Percentiles rank a stretch among this genome's conserved stretches.
Evolutionary conservation across 1,140 invertebrate genomes (phyloP).

Genomic region (Apis dorsata): DNA sequence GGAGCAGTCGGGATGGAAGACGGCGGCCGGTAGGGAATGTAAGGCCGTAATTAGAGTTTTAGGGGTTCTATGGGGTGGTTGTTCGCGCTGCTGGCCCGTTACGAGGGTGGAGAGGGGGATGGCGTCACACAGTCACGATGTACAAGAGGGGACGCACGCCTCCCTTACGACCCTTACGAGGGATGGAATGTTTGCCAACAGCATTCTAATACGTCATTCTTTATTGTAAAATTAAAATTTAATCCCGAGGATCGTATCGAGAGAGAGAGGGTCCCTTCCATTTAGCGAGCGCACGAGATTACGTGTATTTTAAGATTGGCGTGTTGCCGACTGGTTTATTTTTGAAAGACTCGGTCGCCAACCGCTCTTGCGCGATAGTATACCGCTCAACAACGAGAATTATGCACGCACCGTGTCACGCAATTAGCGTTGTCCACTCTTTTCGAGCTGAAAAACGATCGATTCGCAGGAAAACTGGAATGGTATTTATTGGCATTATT

Average conservation of each 20-base stretch:
- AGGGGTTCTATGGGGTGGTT: constrained; percentile 68
- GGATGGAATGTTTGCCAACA: constrained; percentile 67
- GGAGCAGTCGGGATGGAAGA: constrained; percentile 15
- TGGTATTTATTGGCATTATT: background rate
- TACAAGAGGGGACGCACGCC: constrained; percentile 44
- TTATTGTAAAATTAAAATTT: constrained; percentile 80
- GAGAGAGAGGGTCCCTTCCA: background rate
- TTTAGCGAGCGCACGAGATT: constrained; percentile 64
- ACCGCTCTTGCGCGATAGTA: constrained; percentile 16
- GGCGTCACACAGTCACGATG: constrained; percentile 20
- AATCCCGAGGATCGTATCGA: constrained; percentile 66
- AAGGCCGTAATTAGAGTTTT: constrained; percentile 78
- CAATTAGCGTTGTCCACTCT: constrained; percentile 28
- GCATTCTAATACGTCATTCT: constrained; percentile 77
- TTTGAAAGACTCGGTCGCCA: constrained; percentile 35
- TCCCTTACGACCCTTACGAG: constrained; percentile 50
- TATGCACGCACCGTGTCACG: constrained; percentile 6
- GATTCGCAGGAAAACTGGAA: background rate
- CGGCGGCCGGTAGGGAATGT: constrained; percentile 54
- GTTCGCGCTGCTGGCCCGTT: constrained; percentile 61
- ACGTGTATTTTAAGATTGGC: constrained; percentile 73
- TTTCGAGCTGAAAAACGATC: background rate
- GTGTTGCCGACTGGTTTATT: constrained; percentile 65
- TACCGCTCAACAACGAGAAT: background rate
- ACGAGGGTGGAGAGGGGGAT: constrained; percentile 1